Conservation (phyloP, 2,113 vertebrate genomes). For the Corythornis vintsioides region DNA sequence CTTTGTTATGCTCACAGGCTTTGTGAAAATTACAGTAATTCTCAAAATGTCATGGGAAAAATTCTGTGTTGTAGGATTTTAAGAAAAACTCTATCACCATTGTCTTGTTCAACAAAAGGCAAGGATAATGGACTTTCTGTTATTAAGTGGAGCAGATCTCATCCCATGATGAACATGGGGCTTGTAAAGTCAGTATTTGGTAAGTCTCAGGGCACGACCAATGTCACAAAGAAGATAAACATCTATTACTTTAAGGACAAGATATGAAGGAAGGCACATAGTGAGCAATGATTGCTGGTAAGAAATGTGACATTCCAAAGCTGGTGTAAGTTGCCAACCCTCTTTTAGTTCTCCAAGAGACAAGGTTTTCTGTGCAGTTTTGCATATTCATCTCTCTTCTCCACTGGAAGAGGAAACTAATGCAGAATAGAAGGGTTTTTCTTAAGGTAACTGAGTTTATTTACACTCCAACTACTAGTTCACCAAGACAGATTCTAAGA, state of each 20-base stretch:
- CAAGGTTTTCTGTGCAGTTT: not conserved
- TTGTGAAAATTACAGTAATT: not conserved
- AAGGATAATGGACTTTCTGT: not conserved
- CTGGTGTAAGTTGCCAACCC: accelerated
- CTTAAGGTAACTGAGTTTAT: not conserved
- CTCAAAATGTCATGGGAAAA: not conserved
- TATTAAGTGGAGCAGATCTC: not conserved
- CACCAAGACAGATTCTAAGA: not conserved
- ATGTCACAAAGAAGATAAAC: not conserved
- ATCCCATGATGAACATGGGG: not conserved
- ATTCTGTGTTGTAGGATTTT: not conserved
- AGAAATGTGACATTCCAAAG: not conserved
- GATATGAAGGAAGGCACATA: not conserved
- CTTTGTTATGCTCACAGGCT: not conserved
- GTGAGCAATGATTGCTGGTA: not conserved
- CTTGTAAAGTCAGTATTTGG: not conserved
- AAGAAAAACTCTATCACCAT: not conserved
- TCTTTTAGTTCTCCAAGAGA: not conserved
- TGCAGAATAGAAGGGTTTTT: not conserved
- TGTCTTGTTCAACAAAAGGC: not conserved
- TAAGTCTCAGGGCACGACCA: not conserved
- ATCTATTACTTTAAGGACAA: not conserved
- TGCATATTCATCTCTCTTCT: not conserved
- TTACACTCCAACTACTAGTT: not conserved
- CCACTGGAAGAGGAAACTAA: not conserved